phyloP scores from a whole-genome alignment of 2,888 invertebrate species.

The Choristoneura rosaceana region DNA sequence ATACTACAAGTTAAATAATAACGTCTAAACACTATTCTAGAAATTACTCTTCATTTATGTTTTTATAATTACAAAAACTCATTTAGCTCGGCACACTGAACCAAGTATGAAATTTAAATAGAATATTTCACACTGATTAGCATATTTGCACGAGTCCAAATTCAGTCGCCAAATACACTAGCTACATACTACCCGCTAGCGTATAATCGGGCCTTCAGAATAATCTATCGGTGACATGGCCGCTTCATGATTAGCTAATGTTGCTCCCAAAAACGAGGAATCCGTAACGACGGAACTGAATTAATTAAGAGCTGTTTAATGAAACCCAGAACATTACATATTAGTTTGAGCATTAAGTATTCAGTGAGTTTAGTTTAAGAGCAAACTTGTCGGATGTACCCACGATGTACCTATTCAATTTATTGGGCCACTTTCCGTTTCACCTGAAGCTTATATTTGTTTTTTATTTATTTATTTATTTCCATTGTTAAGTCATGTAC shows the following conservation, averaged over 20 bases:
- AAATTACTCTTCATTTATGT: neutral
- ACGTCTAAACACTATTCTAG: neutral
- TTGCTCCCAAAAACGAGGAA: neutral
- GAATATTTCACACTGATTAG: constrained; percentile 21
- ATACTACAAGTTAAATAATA: no score
- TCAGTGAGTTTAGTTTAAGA: constrained; percentile 2
- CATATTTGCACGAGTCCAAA: constrained; percentile 21
- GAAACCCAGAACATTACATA: constrained; percentile 15
- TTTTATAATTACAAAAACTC: neutral
- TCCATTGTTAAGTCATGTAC: no score
- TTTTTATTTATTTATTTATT: neutral
- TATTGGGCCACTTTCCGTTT: neutral
- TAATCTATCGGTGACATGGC: constrained; percentile 17
- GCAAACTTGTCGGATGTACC: neutral
- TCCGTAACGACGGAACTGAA: neutral
- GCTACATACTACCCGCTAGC: neutral
- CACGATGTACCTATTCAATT: no score
- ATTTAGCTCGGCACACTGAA: neutral
- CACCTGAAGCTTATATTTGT: neutral
- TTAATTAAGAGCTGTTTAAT: constrained; percentile 22
- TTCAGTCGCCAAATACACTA: constrained; percentile 22
- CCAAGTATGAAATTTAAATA: constrained; percentile 13
- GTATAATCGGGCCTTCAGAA: constrained; percentile 12
- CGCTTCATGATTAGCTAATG: constrained; percentile 18
- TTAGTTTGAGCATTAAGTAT: constrained; percentile 10